These are phyloP conservation scores for Hydractinia echinata DNA, from an alignment of 30 jellyfish, hydroid and myxozoan genomes.

Conservation along the genomic window DNA sequence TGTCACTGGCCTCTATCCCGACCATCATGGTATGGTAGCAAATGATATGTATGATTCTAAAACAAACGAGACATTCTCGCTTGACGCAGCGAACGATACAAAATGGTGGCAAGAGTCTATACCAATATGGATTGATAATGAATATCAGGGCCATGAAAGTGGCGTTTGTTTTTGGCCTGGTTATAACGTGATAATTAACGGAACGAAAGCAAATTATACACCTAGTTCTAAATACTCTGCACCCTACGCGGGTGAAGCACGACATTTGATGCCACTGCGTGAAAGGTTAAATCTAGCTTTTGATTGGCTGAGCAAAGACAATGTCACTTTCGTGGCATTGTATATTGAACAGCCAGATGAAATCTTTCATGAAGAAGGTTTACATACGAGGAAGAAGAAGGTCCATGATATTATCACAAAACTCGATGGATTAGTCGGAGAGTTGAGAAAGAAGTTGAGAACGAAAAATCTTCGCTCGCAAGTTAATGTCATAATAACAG, in stretches of 20 bases:
- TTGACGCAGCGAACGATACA: constrained; percentile 29
- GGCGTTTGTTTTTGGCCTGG: constrained; percentile 95
- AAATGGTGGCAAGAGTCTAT: constrained; percentile 84
- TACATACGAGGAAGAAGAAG: not conserved
- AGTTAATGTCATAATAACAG: constrained; percentile 70
- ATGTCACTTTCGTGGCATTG: constrained; percentile 63
- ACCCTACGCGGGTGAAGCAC: constrained; percentile 25
- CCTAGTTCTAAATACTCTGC: constrained; percentile 9
- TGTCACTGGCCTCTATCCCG: constrained; percentile 89
- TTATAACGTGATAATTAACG: constrained; percentile 42
- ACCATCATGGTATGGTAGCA: constrained; percentile 79
- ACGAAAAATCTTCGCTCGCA: constrained; percentile 13
- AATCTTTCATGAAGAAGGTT: constrained; percentile 25
- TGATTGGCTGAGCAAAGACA: constrained; percentile 53
- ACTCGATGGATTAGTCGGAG: constrained; percentile 44
- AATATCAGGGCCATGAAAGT: constrained; percentile 76
- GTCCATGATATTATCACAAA: constrained; percentile 24
- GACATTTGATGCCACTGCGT: constrained; percentile 46
- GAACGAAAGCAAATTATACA: constrained; percentile 46
- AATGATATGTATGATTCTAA: constrained; percentile 63
- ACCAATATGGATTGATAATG: constrained; percentile 89
- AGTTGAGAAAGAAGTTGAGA: constrained; percentile 26
- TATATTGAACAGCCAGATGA: constrained; percentile 55
- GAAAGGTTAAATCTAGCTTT: constrained; percentile 46
- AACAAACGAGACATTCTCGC: constrained; percentile 50